Evolutionary conservation across 2,113 vertebrate genomes (phyloP).

Genomic region (Cyprinus carpio): DNA sequence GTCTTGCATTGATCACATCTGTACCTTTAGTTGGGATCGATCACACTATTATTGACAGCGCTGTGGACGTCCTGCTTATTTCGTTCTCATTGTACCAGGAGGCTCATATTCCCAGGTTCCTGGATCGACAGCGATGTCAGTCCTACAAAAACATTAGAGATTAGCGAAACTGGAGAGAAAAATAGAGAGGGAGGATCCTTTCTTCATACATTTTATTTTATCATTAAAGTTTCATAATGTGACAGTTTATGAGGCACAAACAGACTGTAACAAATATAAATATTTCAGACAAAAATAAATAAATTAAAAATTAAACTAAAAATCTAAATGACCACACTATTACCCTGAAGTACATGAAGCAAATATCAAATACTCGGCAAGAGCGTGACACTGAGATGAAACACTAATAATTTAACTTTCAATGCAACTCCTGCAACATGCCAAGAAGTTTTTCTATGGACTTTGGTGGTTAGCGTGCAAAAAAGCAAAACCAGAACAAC

Average conservation of each 20-base stretch:
- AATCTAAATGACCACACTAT: constrained; percentile 5
- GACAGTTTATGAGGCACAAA: constrained; percentile 36
- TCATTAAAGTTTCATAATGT: constrained; percentile 5
- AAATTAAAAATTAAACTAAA: background rate
- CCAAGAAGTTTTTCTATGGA: background rate
- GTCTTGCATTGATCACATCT: background rate
- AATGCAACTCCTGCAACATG: background rate
- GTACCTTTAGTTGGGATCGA: no score
- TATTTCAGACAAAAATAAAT: background rate
- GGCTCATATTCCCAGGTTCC: background rate
- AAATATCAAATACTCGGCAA: background rate
- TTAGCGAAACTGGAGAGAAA: background rate
- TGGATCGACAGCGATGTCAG: no score
- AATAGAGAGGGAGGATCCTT: background rate
- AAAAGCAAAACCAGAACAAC: background rate
- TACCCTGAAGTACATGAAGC: constrained; percentile 1
- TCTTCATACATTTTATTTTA: constrained; percentile 16
- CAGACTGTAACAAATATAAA: background rate
- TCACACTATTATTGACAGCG: constrained; percentile 7
- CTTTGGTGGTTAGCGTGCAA: background rate
- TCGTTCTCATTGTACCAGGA: background rate
- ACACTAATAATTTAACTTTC: no score
- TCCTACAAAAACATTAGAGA: background rate
- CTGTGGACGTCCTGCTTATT: background rate
- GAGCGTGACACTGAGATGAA: background rate